Evolutionary conservation across 53 echinoderm and acorn worm species (phyloP), one percentile per base, ranked within the genome.

Genomic region (Echinarachnius parma): DNA sequence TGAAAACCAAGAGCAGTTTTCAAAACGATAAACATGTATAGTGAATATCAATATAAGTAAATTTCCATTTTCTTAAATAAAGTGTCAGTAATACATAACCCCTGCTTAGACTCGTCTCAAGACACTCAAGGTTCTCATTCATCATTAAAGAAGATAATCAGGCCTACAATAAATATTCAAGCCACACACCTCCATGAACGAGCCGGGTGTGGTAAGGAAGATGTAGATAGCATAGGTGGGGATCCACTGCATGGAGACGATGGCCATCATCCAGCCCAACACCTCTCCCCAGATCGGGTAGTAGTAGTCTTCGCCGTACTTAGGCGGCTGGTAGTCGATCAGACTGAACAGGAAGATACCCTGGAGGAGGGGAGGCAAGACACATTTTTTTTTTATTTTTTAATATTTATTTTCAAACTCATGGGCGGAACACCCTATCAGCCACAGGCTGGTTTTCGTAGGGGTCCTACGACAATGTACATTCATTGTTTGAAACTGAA

Each of bases 261-360:
- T 65, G 8, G 93, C 93, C 89, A 93, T 86, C 53, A 89, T 74
- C 93, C 93, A 93, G n/a, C 93, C 93, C 3, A 93, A 46, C 35
- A 93, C 74, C 55, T 93, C 90, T 11, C 93, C 93, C 66, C 80
- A 79, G 25, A 80, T 34, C 0, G 89, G 89, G 47, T 86, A 93
- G 31, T 21, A 31, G 34, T 90, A 93, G 48, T 82, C 64, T 37
- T 93, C 89, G 18, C 93, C 93, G 31, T 89, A 93, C 46, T 59
- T 93, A 1, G 93, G 86, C 23, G 86, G 86, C 32, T 83, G 59
- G 28, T 93, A 93, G 62, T 80, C 86, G 56, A 93, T 76, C 5
- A 93, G 66, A 61, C 93, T 87, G 71, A 93, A 93, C 67, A 93
- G 31, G 49, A 93, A 90, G 32, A 89, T 89, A 48, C 93, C 89